Evolutionary conservation across 2,888 invertebrate genomes (phyloP), one percentile per base, ranked within the genome.

Genomic region (Chloromyia formosa): DNA sequence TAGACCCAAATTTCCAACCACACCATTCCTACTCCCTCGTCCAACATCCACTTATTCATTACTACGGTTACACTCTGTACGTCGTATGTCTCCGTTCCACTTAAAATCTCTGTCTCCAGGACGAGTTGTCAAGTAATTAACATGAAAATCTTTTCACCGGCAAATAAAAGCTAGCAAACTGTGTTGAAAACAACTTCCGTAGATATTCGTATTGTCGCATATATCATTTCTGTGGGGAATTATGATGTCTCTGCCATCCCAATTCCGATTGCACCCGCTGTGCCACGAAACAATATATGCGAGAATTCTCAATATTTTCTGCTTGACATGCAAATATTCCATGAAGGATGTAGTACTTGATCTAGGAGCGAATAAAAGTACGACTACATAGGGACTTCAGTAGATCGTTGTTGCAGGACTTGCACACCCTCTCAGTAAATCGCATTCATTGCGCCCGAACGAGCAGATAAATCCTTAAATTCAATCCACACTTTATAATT

Each of bases 401-500:
- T 16, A 16, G 14, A 4, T 53, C 16, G 53, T 16, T 53, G n/a
- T 16, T 53, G n/a, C 22, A 56, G 7, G 22, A 56, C 16, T 16
- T 12, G 53, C 53, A 56, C 56, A 56, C 20, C 56, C 56, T 20
- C 56, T 56, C 53, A 35, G 27, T 45, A 66, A 66, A 66, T 66
- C 66, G 45, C 16, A 66, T 66, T 66, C 22, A 45, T 66, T 22
- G 45, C 66, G 49, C 66, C 66, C 45, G 66, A 49, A 49, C 22
- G 45, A 66, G 45, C 66, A 66, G 49, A 66, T 45, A 66, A 66
- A 66, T 66, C 49, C 66, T 49, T 66, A 66, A 45, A 2, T 66
- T 66, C 1, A 9, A 40, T 35, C 9, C 40, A 62, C 66, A 42
- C 49, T 66, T 66, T 10, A 22, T 20, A 22, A 45, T 66, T 35